These are phyloP conservation scores for Eumerus sabulonum DNA, from an alignment of 2,888 invertebrate genomes.

Conservation along the genomic window DNA sequence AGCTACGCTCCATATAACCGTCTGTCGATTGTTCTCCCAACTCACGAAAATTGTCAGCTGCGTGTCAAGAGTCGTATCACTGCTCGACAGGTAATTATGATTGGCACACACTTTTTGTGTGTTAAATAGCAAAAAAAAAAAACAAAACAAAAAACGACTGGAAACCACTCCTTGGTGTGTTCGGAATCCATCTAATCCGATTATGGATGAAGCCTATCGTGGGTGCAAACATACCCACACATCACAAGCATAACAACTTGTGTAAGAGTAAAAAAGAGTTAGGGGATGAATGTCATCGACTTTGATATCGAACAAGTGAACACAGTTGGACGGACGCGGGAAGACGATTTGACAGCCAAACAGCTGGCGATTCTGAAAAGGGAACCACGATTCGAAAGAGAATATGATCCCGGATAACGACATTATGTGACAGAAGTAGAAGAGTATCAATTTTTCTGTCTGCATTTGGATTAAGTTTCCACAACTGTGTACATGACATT, in stretches of 20 bases:
- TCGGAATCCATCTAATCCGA: slow-evolving; percentile 61
- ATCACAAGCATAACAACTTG: slow-evolving; percentile 7
- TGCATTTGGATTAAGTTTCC: slow-evolving; percentile 58
- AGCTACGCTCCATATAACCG: neutral
- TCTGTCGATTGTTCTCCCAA: slow-evolving; percentile 31
- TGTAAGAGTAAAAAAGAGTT: neutral
- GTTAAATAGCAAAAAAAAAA: slow-evolving; percentile 12
- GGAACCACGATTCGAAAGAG: slow-evolving; percentile 40
- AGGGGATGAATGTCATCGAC: slow-evolving; percentile 59
- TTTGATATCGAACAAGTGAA: slow-evolving; percentile 60
- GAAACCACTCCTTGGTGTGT: slow-evolving; percentile 53
- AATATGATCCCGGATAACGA: slow-evolving; percentile 36
- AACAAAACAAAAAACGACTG: too few relatives aligned
- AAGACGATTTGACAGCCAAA: slow-evolving; percentile 58
- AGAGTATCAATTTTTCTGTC: slow-evolving; percentile 45
- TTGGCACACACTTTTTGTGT: slow-evolving; percentile 35
- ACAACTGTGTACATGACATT: slow-evolving; percentile 53
- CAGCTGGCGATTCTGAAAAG: slow-evolving; percentile 39
- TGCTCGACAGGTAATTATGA: slow-evolving; percentile 59
- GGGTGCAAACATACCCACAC: slow-evolving; percentile 66
- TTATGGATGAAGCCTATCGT: slow-evolving; percentile 56
- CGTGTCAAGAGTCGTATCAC: slow-evolving; percentile 62
- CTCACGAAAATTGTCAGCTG: slow-evolving; percentile 59
- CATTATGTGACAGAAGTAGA: slow-evolving; percentile 52
- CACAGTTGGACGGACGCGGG: slow-evolving; percentile 50